Conservation (phyloP, 2,888 invertebrate genomes). For the Phaonia tiefii region DNA sequence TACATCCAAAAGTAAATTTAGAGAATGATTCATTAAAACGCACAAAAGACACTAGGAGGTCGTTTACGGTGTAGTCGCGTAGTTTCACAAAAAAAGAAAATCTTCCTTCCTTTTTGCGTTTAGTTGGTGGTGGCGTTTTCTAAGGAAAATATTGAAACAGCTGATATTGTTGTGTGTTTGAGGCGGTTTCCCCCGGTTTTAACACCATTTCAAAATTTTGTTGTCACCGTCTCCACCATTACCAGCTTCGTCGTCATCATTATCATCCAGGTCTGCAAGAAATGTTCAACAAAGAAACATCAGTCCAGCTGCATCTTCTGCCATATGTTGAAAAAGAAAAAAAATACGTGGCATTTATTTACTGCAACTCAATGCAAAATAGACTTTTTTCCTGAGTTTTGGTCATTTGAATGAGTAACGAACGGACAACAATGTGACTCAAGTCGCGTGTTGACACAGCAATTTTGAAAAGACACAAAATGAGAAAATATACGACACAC, state of each 20-base stretch:
- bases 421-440: slow-evolving; percentile 59
- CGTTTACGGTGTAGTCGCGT: slow-evolving; percentile 39
- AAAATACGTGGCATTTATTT: not conserved
- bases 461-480: slow-evolving; percentile 36
- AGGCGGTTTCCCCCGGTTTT: not conserved
- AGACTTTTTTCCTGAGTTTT: not conserved
- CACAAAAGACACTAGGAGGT: slow-evolving; percentile 57
- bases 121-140: slow-evolving; percentile 6
- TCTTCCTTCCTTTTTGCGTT: not conserved
- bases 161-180: slow-evolving; percentile 13
- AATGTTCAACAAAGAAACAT: not conserved
- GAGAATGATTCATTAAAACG: slow-evolving; percentile 35
- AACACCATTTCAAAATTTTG: not conserved
- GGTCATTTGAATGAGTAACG: slow-evolving; percentile 19
- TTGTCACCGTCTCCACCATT: not conserved
- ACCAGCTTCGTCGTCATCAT: not conserved
- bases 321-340: not conserved
- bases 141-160: slow-evolving; percentile 25
- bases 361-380: slow-evolving; percentile 32
- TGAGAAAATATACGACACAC: slow-evolving; percentile 14
- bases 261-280: not conserved
- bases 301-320: slow-evolving; percentile 19
- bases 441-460: slow-evolving; percentile 61
- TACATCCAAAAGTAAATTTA: slow-evolving; percentile 19
- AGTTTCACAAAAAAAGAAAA: not conserved